These are phyloP conservation scores for Meloidogyne floridensis DNA, from an alignment of 1,140 invertebrate species.

Conservation along the genomic window DNA sequence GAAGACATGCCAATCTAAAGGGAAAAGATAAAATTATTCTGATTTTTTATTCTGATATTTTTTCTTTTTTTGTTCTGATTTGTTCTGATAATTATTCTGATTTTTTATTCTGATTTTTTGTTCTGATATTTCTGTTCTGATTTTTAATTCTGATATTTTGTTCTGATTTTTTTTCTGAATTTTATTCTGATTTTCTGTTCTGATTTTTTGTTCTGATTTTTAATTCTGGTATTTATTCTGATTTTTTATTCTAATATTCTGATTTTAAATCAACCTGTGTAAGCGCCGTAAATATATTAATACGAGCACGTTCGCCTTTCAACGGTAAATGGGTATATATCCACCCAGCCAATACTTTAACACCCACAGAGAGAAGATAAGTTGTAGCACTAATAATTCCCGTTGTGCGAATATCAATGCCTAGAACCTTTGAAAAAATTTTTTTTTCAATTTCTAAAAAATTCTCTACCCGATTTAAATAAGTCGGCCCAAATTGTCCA, in stretches of 20 bases:
- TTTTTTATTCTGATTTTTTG: too few species aligned
- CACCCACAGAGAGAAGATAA: slow-evolving; percentile 3
- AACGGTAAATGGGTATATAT: neutral
- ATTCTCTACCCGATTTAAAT: slow-evolving; percentile 4
- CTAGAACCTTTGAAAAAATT: slow-evolving; percentile 3
- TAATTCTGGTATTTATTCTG: neutral
- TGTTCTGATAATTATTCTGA: too few species aligned
- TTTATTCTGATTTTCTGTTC: too few species aligned
- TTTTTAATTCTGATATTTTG: too few species aligned
- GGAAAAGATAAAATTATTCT: neutral
- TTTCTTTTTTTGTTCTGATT: neutral
- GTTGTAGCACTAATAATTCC: neutral
- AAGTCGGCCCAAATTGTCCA: slow-evolving; percentile 13
- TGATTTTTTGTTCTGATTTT: neutral
- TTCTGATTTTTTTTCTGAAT: too few species aligned
- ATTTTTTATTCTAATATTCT: neutral
- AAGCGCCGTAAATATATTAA: slow-evolving; percentile 7
- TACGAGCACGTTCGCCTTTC: neutral
- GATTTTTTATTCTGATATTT: neutral
- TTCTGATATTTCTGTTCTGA: too few species aligned
- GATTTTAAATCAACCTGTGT: neutral
- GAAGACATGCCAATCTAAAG: neutral
- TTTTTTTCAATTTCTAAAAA: neutral
- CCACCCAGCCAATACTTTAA: slow-evolving; percentile 6
- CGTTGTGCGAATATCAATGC: neutral